Percentiles rank a stretch among this genome's conserved stretches.
Conservation (phyloP, 2,797 vertebrate species). For the Melanogrammus aeglefinus region DNA sequence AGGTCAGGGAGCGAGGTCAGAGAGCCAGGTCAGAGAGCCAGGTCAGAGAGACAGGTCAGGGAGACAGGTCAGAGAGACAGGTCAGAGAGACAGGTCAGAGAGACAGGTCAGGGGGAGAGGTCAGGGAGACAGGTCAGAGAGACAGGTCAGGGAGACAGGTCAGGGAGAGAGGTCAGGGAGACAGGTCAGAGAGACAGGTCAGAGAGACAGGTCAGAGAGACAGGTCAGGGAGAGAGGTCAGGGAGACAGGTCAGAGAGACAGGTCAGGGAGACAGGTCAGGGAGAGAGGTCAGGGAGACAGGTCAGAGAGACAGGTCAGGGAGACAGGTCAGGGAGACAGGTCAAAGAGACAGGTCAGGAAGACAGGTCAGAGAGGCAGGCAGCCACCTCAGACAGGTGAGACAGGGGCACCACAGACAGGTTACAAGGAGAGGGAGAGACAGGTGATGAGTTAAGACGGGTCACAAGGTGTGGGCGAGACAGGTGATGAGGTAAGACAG, state of each 20-base stretch:
- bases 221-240: too few species aligned
- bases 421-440: background rate
- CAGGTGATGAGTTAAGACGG: background rate
- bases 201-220: too few species aligned
- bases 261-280: too few species aligned
- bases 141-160: background rate
- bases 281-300: too few species aligned
- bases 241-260: too few species aligned
- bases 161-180: constrained; percentile 66
- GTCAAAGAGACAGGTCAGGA: constrained; percentile 37
- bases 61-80: constrained; percentile 58
- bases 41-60: constrained; percentile 15
- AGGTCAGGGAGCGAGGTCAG: too few species aligned
- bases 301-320: constrained; percentile 34
- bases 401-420: background rate
- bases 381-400: background rate
- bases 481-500: background rate
- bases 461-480: background rate
- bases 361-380: too few species aligned
- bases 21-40: too few species aligned
- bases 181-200: too few species aligned
- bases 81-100: background rate
- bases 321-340: background rate
- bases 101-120: background rate
- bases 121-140: background rate